A percentile compares a stretch with the other conserved stretches of the same genome.
Evolutionary conservation across 2,888 invertebrate species (phyloP).

Genomic region (Drosophila peninsularis): DNA sequence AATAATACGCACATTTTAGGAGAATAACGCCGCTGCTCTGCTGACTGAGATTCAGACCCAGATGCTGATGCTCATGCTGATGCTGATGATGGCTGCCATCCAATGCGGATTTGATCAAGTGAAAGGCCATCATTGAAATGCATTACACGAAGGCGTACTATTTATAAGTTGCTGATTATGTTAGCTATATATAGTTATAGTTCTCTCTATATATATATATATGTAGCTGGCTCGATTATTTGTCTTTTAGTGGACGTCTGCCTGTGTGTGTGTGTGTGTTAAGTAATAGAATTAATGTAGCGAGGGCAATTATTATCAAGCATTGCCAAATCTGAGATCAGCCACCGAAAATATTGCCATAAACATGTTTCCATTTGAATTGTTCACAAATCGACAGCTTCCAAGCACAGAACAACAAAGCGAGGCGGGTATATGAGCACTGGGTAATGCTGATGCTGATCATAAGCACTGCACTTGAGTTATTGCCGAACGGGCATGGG

Average conservation of each 20-base stretch:
- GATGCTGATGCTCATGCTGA: conserved; percentile 57
- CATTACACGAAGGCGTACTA: conserved; percentile 20
- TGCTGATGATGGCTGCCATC: conserved; percentile 76
- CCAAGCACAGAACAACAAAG: background rate
- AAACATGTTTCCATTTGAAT: background rate
- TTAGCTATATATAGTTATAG: background rate
- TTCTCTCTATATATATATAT: background rate
- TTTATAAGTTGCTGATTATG: background rate
- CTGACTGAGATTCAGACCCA: conserved; percentile 59
- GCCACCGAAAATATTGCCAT: conserved; percentile 15
- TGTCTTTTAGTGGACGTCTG: background rate
- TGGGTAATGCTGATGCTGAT: background rate
- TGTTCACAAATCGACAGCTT: conserved; percentile 21
- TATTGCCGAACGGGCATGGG: background rate
- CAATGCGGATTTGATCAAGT: conserved; percentile 82
- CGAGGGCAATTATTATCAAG: conserved; percentile 17
- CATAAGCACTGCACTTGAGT: too few relatives aligned
- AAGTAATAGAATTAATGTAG: conserved; percentile 2
- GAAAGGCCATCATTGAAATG: conserved; percentile 78
- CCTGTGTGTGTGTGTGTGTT: background rate
- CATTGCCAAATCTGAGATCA: conserved; percentile 40
- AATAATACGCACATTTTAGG: conserved; percentile 80
- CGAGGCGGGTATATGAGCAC: background rate
- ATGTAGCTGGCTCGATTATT: too few relatives aligned
- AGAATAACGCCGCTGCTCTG: conserved; percentile 81